These are phyloP conservation scores for Gryllus longicercus DNA, from an alignment of 2,888 invertebrate genomes.

Conservation along the genomic window DNA sequence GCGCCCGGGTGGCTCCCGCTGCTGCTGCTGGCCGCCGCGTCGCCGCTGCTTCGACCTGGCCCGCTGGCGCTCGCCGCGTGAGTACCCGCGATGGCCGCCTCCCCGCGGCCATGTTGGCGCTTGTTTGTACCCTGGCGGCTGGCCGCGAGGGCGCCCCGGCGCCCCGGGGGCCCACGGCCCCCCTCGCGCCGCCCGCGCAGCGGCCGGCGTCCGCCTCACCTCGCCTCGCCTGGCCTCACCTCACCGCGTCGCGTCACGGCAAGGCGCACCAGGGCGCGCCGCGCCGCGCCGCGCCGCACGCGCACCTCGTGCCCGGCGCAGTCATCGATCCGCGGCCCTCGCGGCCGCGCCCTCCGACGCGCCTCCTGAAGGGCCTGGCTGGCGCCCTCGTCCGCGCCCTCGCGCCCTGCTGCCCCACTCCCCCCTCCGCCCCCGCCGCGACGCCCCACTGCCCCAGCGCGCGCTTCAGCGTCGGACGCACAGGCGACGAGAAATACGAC, in stretches of 20 bases:
- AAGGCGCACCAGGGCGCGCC: not conserved
- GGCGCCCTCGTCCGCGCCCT: constrained; percentile 31
- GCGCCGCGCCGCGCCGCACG: constrained; percentile 43
- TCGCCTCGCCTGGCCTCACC: too few relatives aligned
- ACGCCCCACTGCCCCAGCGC: too few relatives aligned
- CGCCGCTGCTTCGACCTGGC: constrained; percentile 56
- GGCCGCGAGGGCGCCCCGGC: too few relatives aligned
- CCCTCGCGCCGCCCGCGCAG: too few relatives aligned
- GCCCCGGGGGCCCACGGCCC: too few relatives aligned
- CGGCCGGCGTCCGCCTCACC: too few relatives aligned
- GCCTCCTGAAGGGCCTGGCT: constrained; percentile 30
- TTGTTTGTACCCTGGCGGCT: too few relatives aligned
- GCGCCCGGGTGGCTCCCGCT: constrained; percentile 50
- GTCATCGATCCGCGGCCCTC: constrained; percentile 37
- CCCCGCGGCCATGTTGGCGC: not conserved
- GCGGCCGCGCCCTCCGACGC: constrained; percentile 19
- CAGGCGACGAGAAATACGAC: too few relatives aligned
- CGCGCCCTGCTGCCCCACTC: constrained; percentile 36
- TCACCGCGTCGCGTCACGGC: too few relatives aligned
- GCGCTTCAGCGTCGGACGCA: too few relatives aligned
- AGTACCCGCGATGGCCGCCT: constrained; percentile 48
- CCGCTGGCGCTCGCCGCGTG: constrained; percentile 56
- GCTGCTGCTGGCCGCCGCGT: constrained; percentile 48
- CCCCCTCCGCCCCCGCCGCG: constrained; percentile 22
- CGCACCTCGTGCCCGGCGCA: constrained; percentile 43